Base-by-base conservation (phyloP, 23 tunicate species). In the Trididemnum nubilum region DNA sequence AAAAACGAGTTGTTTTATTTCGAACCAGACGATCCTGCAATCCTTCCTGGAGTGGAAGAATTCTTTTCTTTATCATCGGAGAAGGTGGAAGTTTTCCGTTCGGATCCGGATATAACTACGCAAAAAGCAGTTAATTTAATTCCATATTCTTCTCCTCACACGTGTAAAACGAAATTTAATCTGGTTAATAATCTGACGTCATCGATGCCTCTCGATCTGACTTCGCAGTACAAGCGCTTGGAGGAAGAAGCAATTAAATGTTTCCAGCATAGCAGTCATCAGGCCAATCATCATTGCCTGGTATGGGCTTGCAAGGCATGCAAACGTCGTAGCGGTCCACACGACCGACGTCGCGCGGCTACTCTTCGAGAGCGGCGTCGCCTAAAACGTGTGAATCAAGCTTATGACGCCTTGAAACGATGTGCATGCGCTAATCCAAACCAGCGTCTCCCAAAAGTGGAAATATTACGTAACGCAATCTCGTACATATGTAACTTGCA, bases 231-330 rank as follows among this genome's bases (percentile, higher is more conserved):
- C 58, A 69, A 69, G 29, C 4, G 22, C 7, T 32, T 36, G 52
- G 9, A 33, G 4, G 74, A n/a, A 36, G 22, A 24, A 32, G 80
- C 71, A 1, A 71, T 37, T 69, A 79, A 21, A 18, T 37, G 51
- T 37, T 35, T 40, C 57, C 71, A 58, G 38, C 97, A 92, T 77
- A 87, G 92, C 23, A 73, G 89, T 49, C 92, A 92, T 38, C 97
- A 92, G 0, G 83, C 83, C 82, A 92, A 92, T 0, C 97, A 92
- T 60, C 83, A 92, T 26, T 92, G 97, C 78, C 65, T 92, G 30
- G 83, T 63, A 29, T 92, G 97, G 97, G 97, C 97, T 51, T 92
- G 97, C 71, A 92, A 92, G 66, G 97, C 97, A 18, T 92, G 97
- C 80, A 92, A 92, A 73, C 76, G 92, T 9, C 89, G 81, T 28